A percentile compares a stretch with the other conserved stretches of the same genome.
These are phyloP conservation scores for Stomatorhinus walkeri DNA, from an alignment of 2,797 vertebrate species.

Conservation along the genomic window DNA sequence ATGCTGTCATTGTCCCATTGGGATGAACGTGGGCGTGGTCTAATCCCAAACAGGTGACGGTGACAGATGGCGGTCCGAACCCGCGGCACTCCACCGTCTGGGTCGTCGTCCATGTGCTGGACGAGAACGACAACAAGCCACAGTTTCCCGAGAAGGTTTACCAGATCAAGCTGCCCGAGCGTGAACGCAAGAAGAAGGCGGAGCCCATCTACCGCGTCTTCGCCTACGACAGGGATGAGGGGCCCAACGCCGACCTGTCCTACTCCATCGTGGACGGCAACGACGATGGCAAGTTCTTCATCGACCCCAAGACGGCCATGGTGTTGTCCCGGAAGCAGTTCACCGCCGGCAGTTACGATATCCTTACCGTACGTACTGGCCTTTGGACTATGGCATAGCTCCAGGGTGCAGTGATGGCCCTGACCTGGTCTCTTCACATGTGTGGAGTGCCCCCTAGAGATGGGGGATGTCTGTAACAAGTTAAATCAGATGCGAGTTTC, in stretches of 20 bases:
- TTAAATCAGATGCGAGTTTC: neutral
- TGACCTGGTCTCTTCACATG: neutral
- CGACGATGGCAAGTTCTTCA: conserved; percentile 86
- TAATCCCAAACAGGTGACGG: conserved; percentile 66
- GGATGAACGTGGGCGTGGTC: neutral
- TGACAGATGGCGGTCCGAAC: conserved; percentile 76
- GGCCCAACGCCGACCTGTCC: conserved; percentile 83
- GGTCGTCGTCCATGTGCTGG: conserved; percentile 84
- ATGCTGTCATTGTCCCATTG: neutral
- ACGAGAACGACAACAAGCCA: conserved; percentile 94
- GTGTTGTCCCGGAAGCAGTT: conserved; percentile 91
- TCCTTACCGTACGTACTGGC: conserved; percentile 74
- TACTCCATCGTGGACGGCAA: conserved; percentile 91
- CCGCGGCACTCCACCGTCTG: conserved; percentile 80
- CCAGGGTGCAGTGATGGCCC: neutral
- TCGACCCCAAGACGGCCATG: conserved; percentile 90
- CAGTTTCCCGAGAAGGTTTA: conserved; percentile 89
- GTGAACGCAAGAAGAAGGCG: conserved; percentile 81
- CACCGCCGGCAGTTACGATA: conserved; percentile 84
- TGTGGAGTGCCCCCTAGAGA: neutral
- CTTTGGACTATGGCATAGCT: neutral
- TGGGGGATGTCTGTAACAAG: conserved; percentile 1
- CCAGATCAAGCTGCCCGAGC: conserved; percentile 84
- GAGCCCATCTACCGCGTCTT: conserved; percentile 89
- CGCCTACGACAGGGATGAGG: conserved; percentile 84